Evolutionary conservation across 2,888 invertebrate genomes (phyloP).

Genomic region (Flexamia atlantica): DNA sequence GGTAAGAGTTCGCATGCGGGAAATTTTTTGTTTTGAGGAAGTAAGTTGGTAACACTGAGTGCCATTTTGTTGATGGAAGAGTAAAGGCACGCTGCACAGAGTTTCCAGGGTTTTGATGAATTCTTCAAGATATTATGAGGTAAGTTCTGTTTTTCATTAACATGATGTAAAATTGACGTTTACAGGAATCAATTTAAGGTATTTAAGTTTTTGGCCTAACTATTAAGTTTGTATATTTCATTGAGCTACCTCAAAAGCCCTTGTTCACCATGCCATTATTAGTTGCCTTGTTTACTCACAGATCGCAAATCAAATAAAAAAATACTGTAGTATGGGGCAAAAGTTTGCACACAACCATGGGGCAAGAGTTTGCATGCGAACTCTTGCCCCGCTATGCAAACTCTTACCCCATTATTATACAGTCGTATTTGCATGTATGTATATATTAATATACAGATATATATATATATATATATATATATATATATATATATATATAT

Average conservation of each 20-base stretch:
- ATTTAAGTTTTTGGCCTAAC: not conserved
- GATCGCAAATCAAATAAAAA: conserved; percentile 25
- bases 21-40: not conserved
- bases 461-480: too few relatives aligned
- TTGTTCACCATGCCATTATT: conserved; percentile 25
- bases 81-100: too few relatives aligned
- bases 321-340: conserved; percentile 15
- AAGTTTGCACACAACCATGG: not conserved
- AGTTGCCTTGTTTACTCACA: conserved; percentile 30
- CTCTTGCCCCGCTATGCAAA: conserved; percentile 4
- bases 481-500: not conserved
- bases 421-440: not conserved
- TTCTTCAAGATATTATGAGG: conserved; percentile 36
- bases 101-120: not conserved
- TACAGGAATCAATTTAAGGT: conserved; percentile 26
- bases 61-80: too few relatives aligned
- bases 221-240: conserved; percentile 29
- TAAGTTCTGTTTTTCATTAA: conserved; percentile 12
- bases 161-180: not conserved
- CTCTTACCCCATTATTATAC: conserved; percentile 7
- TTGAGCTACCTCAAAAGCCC: not conserved
- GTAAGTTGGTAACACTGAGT: not conserved
- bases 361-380: not conserved
- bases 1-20: conserved; percentile 15
- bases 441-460: not conserved